These are phyloP conservation scores for Scaptomyza polygonia DNA, from an alignment of 2,888 invertebrate species.

Conservation along the genomic window DNA sequence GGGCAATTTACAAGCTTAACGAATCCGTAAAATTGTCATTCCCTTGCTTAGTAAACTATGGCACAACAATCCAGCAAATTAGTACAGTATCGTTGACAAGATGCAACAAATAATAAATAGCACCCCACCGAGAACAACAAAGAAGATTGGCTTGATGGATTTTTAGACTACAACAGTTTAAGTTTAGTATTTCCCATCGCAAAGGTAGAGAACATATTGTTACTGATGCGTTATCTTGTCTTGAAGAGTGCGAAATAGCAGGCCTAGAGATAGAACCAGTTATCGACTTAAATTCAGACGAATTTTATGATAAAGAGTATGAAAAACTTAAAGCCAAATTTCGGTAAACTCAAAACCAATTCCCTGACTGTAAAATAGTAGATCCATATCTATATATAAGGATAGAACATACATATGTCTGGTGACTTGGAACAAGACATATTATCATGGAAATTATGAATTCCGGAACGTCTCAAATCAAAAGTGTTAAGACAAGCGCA, in stretches of 20 bases:
- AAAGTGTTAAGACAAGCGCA: not conserved
- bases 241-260: not conserved
- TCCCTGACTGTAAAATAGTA: not conserved
- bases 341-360: not conserved
- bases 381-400: not conserved
- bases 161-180: slow-evolving; percentile 8
- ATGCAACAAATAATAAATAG: no score
- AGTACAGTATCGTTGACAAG: no score
- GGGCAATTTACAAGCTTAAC: no score
- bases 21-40: no score
- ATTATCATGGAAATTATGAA: not conserved
- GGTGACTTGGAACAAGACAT: not conserved
- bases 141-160: slow-evolving; percentile 12
- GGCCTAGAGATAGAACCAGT: not conserved
- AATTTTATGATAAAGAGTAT: not conserved
- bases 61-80: no score
- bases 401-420: not conserved
- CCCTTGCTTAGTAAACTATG: no score
- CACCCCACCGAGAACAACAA: no score
- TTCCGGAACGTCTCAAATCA: not conserved
- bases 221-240: slow-evolving; percentile 2
- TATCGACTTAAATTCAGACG: not conserved
- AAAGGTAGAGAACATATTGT: slow-evolving; percentile 13
- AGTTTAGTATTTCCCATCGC: slow-evolving; percentile 8
- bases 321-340: not conserved